A percentile compares a stretch with the other conserved stretches of the same genome.
phyloP scores from a whole-genome alignment of 2,888 invertebrate genomes.

The Calliopum simillimum region DNA sequence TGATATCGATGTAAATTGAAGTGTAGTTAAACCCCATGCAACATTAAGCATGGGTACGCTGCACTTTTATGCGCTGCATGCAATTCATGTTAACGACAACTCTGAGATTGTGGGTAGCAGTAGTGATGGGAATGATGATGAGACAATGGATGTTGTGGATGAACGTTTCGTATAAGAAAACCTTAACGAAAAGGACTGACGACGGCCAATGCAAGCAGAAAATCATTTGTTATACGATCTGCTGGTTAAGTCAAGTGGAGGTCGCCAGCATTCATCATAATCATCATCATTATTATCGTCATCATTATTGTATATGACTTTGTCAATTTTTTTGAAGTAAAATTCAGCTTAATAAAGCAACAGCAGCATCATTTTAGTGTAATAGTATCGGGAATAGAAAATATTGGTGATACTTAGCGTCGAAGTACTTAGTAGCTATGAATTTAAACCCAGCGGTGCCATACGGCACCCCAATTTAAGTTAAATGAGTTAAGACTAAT shows the following conservation, averaged over 20 bases:
- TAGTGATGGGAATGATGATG: slow-evolving; percentile 36
- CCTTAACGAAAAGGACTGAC: slow-evolving; percentile 19
- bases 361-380: too few species aligned
- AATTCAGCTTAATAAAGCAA: too few species aligned
- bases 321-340: too few species aligned
- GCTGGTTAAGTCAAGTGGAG: slow-evolving; percentile 36
- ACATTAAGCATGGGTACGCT: slow-evolving; percentile 19
- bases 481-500: too few species aligned
- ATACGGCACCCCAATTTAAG: too few species aligned
- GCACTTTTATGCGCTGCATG: slow-evolving; percentile 21
- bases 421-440: too few species aligned
- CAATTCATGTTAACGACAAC: background rate
- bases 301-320: background rate
- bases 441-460: too few species aligned
- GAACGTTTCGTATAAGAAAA: slow-evolving; percentile 9
- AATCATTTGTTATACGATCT: slow-evolving; percentile 36
- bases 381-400: too few species aligned
- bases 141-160: slow-evolving; percentile 28
- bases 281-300: slow-evolving; percentile 28
- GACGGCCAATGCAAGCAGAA: slow-evolving; percentile 42
- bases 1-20: too few species aligned
- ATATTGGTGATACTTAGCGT: too few species aligned
- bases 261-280: slow-evolving; percentile 40
- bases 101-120: background rate
- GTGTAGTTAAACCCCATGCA: too few species aligned